Conservation (phyloP, 2,888 invertebrate species). For the Stenichneumon culpator region DNA sequence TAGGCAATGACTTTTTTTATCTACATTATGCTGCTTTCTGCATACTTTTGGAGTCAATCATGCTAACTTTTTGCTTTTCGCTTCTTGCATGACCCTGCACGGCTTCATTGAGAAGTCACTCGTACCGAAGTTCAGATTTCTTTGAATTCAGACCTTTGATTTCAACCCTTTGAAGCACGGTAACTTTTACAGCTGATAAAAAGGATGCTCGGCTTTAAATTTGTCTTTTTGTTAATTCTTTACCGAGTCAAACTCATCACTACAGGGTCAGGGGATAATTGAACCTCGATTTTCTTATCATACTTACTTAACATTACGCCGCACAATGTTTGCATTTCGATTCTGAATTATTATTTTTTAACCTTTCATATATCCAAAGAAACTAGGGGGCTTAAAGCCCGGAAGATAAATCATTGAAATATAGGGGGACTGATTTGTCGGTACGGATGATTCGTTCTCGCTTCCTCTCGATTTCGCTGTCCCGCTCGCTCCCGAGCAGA, state of each 20-base stretch:
- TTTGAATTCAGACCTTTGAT: too few species aligned
- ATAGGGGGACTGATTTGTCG: conserved; percentile 53
- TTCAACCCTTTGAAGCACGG: neutral
- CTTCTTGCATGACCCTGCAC: neutral
- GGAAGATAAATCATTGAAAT: conserved; percentile 56
- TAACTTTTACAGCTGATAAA: neutral
- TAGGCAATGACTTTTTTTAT: conserved; percentile 11
- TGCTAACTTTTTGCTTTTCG: neutral
- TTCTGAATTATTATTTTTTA: conserved; percentile 2
- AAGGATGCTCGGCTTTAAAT: neutral
- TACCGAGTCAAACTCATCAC: neutral
- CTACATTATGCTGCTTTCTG: conserved; percentile 11
- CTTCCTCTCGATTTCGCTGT: conserved; percentile 22
- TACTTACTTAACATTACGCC: too few species aligned
- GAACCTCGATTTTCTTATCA: conserved; percentile 35
- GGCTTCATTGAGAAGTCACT: neutral
- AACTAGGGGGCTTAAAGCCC: neutral
- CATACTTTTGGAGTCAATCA: neutral
- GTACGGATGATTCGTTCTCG: conserved; percentile 52
- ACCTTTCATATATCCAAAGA: neutral
- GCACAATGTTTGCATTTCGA: neutral
- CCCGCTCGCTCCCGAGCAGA: conserved; percentile 41
- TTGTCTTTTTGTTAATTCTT: neutral
- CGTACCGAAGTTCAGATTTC: neutral
- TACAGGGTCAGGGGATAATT: neutral